phyloP scores from a whole-genome alignment of 2,113 vertebrate species.

The Oryzias celebensis region DNA sequence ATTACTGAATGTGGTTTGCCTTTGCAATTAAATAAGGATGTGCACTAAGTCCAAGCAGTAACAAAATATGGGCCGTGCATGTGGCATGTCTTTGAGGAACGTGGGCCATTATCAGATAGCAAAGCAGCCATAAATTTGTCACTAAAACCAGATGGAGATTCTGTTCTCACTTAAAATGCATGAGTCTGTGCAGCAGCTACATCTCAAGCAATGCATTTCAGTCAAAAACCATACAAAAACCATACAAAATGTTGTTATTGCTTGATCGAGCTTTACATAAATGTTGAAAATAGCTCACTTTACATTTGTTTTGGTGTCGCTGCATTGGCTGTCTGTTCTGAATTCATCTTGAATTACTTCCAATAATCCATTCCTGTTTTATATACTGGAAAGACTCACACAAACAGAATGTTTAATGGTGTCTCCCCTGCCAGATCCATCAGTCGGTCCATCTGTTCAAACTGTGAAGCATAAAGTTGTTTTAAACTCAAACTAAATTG shows the following conservation, averaged over 20 bases:
- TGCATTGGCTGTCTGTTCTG: background rate
- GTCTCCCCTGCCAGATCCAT: constrained; percentile 18
- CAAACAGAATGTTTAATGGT: constrained; percentile 18
- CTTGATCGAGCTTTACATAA: background rate
- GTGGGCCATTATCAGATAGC: constrained; percentile 42
- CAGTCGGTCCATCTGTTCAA: constrained; percentile 41
- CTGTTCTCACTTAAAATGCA: constrained; percentile 5
- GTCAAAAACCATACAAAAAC: background rate
- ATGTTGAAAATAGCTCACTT: background rate
- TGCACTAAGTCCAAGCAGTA: constrained; percentile 30
- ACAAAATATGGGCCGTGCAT: constrained; percentile 48
- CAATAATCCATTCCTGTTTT: constrained; percentile 15
- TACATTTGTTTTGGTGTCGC: background rate
- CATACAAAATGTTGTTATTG: no score
- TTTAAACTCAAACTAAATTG: constrained; percentile 15
- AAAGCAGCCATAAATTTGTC: constrained; percentile 49
- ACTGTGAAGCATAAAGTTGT: constrained; percentile 9
- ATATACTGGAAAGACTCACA: constrained; percentile 11
- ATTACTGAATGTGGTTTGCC: constrained; percentile 22
- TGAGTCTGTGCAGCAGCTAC: background rate
- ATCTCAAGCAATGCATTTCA: background rate
- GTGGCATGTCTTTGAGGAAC: constrained; percentile 36
- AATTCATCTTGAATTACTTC: background rate
- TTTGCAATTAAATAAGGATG: constrained; percentile 18
- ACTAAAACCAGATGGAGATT: constrained; percentile 29